These are phyloP conservation scores for Drosophila subpulchrella DNA, from an alignment of 1,140 invertebrate genomes.

Conservation along the genomic window DNA sequence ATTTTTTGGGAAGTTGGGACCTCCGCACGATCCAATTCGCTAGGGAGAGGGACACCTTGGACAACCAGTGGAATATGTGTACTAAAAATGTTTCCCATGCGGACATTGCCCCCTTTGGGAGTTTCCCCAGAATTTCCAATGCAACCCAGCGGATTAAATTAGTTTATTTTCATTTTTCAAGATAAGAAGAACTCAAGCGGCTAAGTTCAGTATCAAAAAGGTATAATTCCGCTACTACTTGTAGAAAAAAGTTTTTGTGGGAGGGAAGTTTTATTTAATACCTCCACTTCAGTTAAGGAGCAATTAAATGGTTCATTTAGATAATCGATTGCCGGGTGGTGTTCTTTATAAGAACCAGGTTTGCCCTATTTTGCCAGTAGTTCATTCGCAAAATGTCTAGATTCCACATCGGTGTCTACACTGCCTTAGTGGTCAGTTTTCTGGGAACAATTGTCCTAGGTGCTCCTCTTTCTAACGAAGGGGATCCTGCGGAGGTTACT, in stretches of 20 bases:
- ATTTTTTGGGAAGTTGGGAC: background rate
- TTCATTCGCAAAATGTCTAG: conserved; percentile 26
- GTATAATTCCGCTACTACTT: background rate
- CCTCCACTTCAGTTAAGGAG: conserved; percentile 15
- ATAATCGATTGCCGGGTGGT: conserved; percentile 7
- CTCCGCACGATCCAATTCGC: background rate
- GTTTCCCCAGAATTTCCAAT: background rate
- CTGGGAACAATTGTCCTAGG: background rate
- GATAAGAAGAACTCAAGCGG: too few species aligned
- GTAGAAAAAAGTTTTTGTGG: background rate
- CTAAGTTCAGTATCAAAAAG: background rate
- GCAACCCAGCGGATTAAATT: background rate
- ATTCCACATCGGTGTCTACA: background rate
- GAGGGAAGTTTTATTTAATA: background rate
- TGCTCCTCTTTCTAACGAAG: conserved; percentile 6
- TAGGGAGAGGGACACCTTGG: background rate
- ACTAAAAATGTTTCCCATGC: background rate
- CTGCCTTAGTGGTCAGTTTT: background rate
- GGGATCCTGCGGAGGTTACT: background rate
- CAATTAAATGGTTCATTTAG: conserved; percentile 11
- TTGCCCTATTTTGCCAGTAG: background rate
- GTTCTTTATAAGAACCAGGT: conserved; percentile 11
- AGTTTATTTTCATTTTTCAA: background rate
- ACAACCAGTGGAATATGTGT: too few species aligned
- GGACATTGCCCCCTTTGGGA: background rate